Conservation (phyloP, 2,113 vertebrate genomes). For the Ceuthmochares aereus region DNA sequence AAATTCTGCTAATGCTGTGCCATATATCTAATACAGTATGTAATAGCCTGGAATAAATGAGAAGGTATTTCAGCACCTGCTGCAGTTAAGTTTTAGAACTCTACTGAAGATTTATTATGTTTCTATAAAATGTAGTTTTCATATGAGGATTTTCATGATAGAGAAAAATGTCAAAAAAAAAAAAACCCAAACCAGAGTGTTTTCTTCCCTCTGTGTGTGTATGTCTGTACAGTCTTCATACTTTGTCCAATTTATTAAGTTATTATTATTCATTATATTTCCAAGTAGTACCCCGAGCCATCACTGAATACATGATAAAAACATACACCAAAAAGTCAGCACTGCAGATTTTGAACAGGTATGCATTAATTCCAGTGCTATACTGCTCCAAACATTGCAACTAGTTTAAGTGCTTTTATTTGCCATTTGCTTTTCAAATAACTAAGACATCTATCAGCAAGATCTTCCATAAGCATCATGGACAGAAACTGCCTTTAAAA, state of each 20-base stretch:
- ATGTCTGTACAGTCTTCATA: neutral
- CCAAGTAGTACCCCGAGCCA: neutral
- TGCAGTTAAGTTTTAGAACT: neutral
- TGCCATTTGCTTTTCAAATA: neutral
- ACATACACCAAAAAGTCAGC: neutral
- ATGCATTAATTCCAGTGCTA: neutral
- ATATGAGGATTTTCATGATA: neutral
- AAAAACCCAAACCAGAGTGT: neutral
- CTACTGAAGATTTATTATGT: neutral
- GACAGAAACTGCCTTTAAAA: neutral
- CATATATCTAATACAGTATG: neutral
- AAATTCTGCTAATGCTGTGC: neutral
- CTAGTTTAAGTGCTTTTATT: neutral
- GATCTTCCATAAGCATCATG: neutral
- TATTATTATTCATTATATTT: neutral
- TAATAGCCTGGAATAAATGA: neutral
- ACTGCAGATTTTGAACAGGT: neutral
- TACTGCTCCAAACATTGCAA: neutral
- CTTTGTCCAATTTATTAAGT: neutral
- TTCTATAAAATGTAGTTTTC: neutral
- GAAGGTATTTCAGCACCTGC: neutral
- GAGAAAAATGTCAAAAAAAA: neutral
- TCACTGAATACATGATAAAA: neutral
- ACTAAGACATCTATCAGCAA: neutral
- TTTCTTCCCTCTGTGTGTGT: neutral